phyloP scores from a whole-genome alignment of 2,797 vertebrate species.

The Nannoperca australis region DNA sequence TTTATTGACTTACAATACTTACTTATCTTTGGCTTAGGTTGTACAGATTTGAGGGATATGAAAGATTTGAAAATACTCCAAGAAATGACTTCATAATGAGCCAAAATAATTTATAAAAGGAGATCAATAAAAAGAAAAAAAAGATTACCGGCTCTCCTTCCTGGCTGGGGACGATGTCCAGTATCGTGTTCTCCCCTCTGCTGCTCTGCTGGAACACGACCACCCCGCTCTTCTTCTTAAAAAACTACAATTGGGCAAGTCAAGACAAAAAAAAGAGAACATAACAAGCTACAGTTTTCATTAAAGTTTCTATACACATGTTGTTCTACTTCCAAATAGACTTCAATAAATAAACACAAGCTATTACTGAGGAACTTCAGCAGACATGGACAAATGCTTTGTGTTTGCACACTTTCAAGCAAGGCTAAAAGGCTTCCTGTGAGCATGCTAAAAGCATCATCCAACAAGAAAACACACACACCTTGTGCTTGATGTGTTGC shows the following conservation, averaged over 20 bases:
- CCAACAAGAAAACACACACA: slow-evolving; percentile 55
- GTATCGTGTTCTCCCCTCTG: slow-evolving; percentile 96
- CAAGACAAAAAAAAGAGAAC: background rate
- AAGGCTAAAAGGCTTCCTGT: background rate
- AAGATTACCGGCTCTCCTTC: slow-evolving; percentile 85
- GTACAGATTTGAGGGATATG: too few relatives aligned
- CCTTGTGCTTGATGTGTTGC: slow-evolving; percentile 96
- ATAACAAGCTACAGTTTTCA: background rate
- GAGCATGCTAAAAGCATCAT: background rate
- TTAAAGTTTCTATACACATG: background rate
- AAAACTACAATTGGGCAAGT: slow-evolving; percentile 84
- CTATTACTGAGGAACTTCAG: background rate
- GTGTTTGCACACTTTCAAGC: background rate
- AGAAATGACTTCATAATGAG: too few relatives aligned
- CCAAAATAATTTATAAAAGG: too few relatives aligned
- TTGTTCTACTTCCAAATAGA: background rate
- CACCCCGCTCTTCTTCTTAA: slow-evolving; percentile 93
- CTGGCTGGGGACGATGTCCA: slow-evolving; percentile 87
- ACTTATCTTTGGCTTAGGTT: too few relatives aligned
- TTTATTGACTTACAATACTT: too few relatives aligned
- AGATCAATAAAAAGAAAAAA: background rate
- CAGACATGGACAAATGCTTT: background rate
- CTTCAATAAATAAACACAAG: background rate
- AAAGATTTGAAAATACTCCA: too few relatives aligned
- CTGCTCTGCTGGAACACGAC: slow-evolving; percentile 98